A percentile compares a stretch with the other conserved stretches of the same genome.
Evolutionary conservation across 1,140 invertebrate genomes (phyloP).

Genomic region (Neodiprion virginianus): DNA sequence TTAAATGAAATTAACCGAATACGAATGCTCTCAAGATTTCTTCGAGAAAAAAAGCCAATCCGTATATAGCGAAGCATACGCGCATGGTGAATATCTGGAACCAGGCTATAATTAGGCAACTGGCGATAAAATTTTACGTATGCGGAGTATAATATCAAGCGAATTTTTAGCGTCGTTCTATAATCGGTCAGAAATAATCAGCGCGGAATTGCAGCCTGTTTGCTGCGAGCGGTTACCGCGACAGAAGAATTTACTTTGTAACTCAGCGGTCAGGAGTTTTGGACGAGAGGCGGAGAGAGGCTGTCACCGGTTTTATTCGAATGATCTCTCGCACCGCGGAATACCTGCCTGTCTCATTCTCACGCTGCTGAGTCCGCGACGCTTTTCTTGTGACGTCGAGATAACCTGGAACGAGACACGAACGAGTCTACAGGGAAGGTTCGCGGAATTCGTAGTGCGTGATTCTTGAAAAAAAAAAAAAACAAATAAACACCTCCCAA

Average conservation of each 20-base stretch:
- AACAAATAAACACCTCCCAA: too few species aligned
- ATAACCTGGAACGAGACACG: neutral
- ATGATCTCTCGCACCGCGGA: neutral
- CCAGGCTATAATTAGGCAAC: too few species aligned
- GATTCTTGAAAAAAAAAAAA: neutral
- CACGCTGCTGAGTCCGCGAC: neutral
- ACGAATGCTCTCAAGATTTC: neutral
- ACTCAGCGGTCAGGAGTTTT: neutral
- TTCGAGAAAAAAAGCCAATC: neutral
- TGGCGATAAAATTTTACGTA: too few species aligned
- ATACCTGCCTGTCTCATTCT: constrained; percentile 1
- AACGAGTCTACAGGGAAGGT: neutral
- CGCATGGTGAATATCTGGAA: too few species aligned
- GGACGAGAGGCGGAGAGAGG: too few species aligned
- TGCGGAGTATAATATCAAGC: neutral
- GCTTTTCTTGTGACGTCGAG: constrained; percentile 1
- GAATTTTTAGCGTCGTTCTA: neutral
- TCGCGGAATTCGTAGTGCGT: neutral
- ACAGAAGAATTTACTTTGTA: constrained; percentile 1
- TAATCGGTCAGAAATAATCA: neutral
- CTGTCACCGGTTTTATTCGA: constrained; percentile 2
- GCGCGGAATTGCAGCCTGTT: constrained; percentile 7
- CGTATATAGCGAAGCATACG: neutral
- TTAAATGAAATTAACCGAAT: neutral
- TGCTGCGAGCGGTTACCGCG: neutral